Evolutionary conservation across 1,140 invertebrate genomes (phyloP), one percentile per base, ranked within the genome.

Genomic region (Ptiloglossa arizonensis): DNA sequence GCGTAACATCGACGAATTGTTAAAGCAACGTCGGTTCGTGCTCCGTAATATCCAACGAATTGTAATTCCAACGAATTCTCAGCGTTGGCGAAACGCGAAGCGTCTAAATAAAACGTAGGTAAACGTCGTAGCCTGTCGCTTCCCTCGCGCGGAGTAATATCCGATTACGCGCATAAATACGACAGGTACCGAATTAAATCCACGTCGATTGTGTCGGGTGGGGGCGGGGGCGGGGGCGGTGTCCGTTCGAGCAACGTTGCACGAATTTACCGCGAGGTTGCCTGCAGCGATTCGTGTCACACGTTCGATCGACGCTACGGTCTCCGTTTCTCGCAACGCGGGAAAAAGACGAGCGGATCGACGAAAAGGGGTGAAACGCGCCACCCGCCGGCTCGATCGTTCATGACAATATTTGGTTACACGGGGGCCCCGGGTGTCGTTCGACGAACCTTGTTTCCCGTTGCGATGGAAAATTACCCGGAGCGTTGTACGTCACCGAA

Each of bases 341-440:
- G 22, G 41, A 69, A 76, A 76, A 76, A 76, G 54, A 60, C 64
- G 73, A 75, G 17, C 52, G 35, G 22, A 69, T n/a, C 48, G 73
- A 76, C 60, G 73, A 76, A 76, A 69, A 59, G 73, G n/a, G 66
- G 64, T 60, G 73, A 76, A 76, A 76, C 60, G 54, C 52, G 27
- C 35, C 62, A 52, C 54, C 15, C 38, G 59, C 9, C 35, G 64
- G 41, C 66, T 69, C 66, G 73, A 76, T 76, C 73, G 73, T 69
- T 76, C 66, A 69, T 76, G 73, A 76, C 73, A 76, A 76, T 76
- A 76, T 76, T 76, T 67, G 73, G 73, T 69, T 76, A 76, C 73
- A 76, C 66, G 32, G 44, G 73, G 66, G n/a, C n/a, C 27, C 73
- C 35, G 19, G 5, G 66, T 57, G 63, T 75, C 73, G 73, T 19